Evolutionary conservation across 2,888 invertebrate genomes (phyloP).

Genomic region (Peribatodes rhomboidaria): DNA sequence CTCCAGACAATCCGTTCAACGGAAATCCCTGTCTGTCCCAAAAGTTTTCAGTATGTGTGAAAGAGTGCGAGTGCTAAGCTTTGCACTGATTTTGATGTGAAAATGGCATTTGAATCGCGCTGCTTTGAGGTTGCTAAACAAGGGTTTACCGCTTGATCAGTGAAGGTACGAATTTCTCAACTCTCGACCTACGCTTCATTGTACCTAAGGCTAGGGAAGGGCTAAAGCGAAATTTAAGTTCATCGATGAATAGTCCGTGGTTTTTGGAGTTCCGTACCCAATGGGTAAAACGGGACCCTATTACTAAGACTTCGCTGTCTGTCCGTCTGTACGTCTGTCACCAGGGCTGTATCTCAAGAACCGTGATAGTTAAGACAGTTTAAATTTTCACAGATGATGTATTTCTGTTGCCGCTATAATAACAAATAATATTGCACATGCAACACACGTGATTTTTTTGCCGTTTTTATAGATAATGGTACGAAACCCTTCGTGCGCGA

Average conservation of each 20-base stretch:
- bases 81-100: conserved; percentile 9
- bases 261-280: neutral
- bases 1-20: conserved; percentile 1
- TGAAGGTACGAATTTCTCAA: conserved; percentile 64
- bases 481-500: no score
- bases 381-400: no score
- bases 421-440: no score
- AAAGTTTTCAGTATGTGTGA: conserved; percentile 6
- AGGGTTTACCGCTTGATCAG: conserved; percentile 56
- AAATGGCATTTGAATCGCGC: conserved; percentile 41
- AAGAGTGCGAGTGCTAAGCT: conserved; percentile 17
- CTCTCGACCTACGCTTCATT: conserved; percentile 60
- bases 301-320: no score
- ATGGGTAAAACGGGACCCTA: no score
- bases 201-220: conserved; percentile 48
- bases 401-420: no score
- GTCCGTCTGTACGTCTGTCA: no score
- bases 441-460: no score
- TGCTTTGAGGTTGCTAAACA: conserved; percentile 57
- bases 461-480: no score
- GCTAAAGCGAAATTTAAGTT: neutral
- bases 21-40: conserved; percentile 14
- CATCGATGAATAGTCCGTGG: conserved; percentile 16
- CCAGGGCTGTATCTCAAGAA: no score
- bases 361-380: no score